Percentiles rank a stretch among this genome's conserved stretches.
Conservation (phyloP, 2,113 vertebrate genomes). For the Mus musculus region GRCm39 chr10:121951001-121951500, state of each 20-base stretch:
- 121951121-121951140: neutral
- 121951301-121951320: neutral
- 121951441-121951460: neutral
- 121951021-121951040: neutral
- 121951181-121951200: neutral
- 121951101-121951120: neutral
- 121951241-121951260: neutral
- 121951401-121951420: neutral
- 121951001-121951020: neutral
- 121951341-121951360: neutral
- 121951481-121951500: neutral
- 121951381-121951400: neutral
- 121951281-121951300: neutral
- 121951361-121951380: neutral
- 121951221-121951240: neutral
- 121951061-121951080: neutral
- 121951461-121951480: neutral
- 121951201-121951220: neutral
- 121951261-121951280: neutral
- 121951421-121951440: neutral
- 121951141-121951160: neutral
- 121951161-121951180: neutral
- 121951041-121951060: neutral
- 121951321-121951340: neutral
- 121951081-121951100: neutral